Base-by-base conservation (phyloP, 2,888 invertebrate genomes). In the Patella pellucida region DNA sequence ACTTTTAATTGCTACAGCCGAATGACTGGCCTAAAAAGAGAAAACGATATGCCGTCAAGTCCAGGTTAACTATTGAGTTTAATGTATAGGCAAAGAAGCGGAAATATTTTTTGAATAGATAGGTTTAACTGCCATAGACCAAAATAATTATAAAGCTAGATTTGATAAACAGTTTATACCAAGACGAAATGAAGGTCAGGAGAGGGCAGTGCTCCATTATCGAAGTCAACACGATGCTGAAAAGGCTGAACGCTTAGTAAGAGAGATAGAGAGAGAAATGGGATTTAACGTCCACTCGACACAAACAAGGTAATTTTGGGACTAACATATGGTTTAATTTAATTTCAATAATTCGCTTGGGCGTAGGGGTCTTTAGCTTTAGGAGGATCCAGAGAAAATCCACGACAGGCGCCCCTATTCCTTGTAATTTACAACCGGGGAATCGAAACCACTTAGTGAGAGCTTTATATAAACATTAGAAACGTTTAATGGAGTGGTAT, bases 151-250 rank as follows among this genome's bases (percentile, higher is more conserved):
- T 54, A n/a, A 5, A 5, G 68, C 69, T 3, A 74, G 74, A 76
- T 79, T 76, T 56, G 68, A 81, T 51, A 50, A 62, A 52, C 73
- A 77, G 72, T 78, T 76, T 52, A 71, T 73, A n/a, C 77, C 77
- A 11, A 77, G 77, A 71, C 67, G 75, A 2, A 79, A 79, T 62
- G 31, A 73, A n/a, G 76, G 77, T 41, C 75, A 75, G 41, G 81
- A 81, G 67, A 27, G 78, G 9, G 78, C 78, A 15, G 77, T 70
- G 73, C 77, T 81, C 62, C 79, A 76, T 72, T 67, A 69, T 19
- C 16, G 74, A 15, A 68, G 16, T 9, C 77, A 80, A 70, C 54
- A 56, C 3, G 52, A 27, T n/a, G 77, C 75, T 16, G 78, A 80
- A 74, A 52, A 71, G 9, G 76, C 78, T 4, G 80, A 78, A 73